Evolutionary conservation across 37 sponge, comb jelly and placozoan species (phyloP), one percentile per base, ranked within the genome.

Genomic region (Geodia barretti): DNA sequence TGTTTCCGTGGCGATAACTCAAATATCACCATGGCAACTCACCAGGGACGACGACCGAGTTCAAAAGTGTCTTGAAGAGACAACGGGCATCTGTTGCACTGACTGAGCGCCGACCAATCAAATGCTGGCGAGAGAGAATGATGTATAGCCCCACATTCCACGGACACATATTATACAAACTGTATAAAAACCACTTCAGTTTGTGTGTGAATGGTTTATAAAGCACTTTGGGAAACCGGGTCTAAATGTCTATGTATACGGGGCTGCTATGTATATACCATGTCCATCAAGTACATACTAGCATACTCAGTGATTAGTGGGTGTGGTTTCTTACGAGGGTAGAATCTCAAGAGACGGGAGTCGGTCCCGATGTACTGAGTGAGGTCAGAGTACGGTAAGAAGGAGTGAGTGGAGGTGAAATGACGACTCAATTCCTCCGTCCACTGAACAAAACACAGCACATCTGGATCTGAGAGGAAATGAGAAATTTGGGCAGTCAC

Each of bases 361-460:
- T 33, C 33, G n/a, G 63, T 72, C 20, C 66, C 86, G 26, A 86
- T 37, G 65, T 79, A 86, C 39, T 79, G 80, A 7, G 14, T 17
- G 54, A 47, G 7, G n/a, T n/a, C n/a, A 31, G 8, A 47, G 7
- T 39, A 19, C 3, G 41, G 71, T 36, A 25, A 0, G 1, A 26
- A 26, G 17, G 5, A 33, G 21, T 28, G 20, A 34, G 30, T 41
- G 17, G 61, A 29, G 60, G 4, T 54, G 5, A 8, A n/a, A 14
- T 29, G 41, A 1, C 4, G 40, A 0, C 79, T 38, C 0, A 87
- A 70, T 41, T 43, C 26, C 26, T 66, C 68, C 30, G 76, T 80
- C 87, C 87, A 87, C 63, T 87, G 38, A 24, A 64, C 62, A 64
- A 81, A 87, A 37, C 87, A 87, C 40, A 87, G 70, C 65, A 83